phyloP scores from a whole-genome alignment of 2,113 vertebrate genomes.

The Phylloscopus whistleri region DNA sequence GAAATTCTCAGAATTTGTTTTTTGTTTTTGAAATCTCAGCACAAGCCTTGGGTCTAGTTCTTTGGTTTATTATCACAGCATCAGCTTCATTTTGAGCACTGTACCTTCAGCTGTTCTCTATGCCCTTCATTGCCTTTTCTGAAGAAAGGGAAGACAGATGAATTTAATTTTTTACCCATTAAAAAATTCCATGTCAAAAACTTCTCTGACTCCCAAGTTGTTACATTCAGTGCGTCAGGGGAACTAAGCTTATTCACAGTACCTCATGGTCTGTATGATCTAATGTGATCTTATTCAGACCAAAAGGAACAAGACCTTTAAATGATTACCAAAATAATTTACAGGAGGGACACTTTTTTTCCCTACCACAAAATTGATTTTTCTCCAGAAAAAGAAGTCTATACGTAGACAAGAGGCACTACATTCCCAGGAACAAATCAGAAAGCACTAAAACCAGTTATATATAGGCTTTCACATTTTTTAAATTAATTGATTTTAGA shows the following conservation, averaged over 20 bases:
- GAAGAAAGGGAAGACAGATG: neutral
- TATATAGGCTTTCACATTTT: neutral
- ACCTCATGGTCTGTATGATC: neutral
- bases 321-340: neutral
- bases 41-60: neutral
- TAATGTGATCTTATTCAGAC: neutral
- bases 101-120: neutral
- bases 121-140: neutral
- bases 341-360: neutral
- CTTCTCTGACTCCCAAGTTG: neutral
- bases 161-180: neutral
- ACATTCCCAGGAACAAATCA: neutral
- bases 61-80: neutral
- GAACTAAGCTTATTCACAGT: neutral
- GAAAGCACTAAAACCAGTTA: neutral
- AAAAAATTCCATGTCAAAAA: neutral
- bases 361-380: neutral
- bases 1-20: neutral
- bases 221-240: neutral
- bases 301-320: neutral
- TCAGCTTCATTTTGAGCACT: neutral
- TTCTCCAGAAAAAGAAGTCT: neutral
- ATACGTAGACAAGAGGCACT: neutral
- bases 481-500: neutral
- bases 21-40: neutral